Evolutionary conservation across 2,888 invertebrate species (phyloP), one percentile per base, ranked within the genome.

Genomic region (Crepidodera aurea): DNA sequence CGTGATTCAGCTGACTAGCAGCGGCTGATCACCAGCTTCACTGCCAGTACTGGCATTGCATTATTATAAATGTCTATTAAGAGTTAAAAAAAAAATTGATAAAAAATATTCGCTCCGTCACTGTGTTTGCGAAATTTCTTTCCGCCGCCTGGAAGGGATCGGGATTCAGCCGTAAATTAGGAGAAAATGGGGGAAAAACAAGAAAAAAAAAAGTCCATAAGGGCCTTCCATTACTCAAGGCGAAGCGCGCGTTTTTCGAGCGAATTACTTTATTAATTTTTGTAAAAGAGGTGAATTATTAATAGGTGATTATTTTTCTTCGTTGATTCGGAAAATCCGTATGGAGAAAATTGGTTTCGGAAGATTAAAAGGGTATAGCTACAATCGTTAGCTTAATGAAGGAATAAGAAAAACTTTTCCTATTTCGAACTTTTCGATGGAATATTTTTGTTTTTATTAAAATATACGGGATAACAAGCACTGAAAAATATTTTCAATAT

Each of bases 281-380:
- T 64, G 70, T 69, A 72, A 73, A 71, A 72, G 72, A 72, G 74
- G 73, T 73, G 72, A 73, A 76, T 75, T 74, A 75, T 75, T 75
- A 73, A 73, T 74, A 71, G 72, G 64, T 55, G 62, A 67, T 64
- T 64, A 54, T 55, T 60, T 60, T 65, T 60, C 55, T 63, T 39
- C 39, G 53, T 55, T 39, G 42, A 46, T 39, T 48, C 58, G 58
- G 32, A 44, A 53, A 53, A 39, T 22, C 40, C 37, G 25, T 15
- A 32, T 15, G 10, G 10, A 6, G 29, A 13, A 51, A 51, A 51
- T 51, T 51, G 25, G 51, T 44, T 55, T 55, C 13, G 13, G 15
- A 29, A 44, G 48, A 48, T 48, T 48, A 48, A 48, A 48, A 48
- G 29, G 48, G 48, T 27, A 29, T 13, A 48, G 27, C 48, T 27